Evolutionary conservation across 2,888 invertebrate genomes (phyloP).

Genomic region (Limnephilus auricula): DNA sequence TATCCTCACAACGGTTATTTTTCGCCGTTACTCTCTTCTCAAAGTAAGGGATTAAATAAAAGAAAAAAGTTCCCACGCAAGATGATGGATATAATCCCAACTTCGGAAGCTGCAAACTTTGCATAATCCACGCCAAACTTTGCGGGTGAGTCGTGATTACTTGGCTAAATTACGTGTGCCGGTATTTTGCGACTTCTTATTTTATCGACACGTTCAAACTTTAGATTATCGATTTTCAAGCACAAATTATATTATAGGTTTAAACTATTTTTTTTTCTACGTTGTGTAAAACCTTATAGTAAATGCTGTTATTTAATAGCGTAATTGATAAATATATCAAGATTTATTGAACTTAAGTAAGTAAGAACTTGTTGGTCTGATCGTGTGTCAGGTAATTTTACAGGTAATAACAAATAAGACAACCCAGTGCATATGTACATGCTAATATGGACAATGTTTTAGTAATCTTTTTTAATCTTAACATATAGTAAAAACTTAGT

Average conservation of each 20-base stretch:
- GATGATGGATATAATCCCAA: conserved; percentile 16
- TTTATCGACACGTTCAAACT: neutral
- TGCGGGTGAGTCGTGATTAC: conserved; percentile 23
- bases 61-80: conserved; percentile 29
- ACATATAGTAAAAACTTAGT: no score
- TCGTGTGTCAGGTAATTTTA: no score
- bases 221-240: neutral
- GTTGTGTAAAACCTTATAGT: no score
- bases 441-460: no score
- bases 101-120: conserved; percentile 18
- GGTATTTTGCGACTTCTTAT: neutral
- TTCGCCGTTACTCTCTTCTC: neutral
- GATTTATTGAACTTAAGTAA: no score
- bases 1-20: neutral
- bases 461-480: no score
- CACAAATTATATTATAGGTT: neutral
- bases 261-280: no score
- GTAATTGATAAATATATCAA: no score
- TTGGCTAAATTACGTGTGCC: neutral
- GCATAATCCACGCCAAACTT: conserved; percentile 19
- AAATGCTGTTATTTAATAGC: no score
- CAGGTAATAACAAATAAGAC: no score
- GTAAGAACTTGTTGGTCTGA: no score
- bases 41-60: conserved; percentile 25
- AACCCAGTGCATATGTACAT: no score